phyloP scores from a whole-genome alignment of 2,113 vertebrate genomes.

The Nestor notabilis region DNA sequence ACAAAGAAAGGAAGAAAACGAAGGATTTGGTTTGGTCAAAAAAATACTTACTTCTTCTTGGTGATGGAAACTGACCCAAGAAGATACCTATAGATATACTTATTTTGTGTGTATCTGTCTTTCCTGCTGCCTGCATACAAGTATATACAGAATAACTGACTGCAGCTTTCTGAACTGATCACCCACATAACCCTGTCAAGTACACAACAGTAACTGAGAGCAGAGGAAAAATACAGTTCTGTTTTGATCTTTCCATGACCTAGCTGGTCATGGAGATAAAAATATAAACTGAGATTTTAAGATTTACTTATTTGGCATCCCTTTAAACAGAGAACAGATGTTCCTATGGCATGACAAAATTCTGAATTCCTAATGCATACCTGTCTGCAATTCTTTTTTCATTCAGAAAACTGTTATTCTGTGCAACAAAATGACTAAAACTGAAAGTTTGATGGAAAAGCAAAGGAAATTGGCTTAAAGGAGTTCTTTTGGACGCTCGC shows the following conservation, averaged over 20 bases:
- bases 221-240: neutral
- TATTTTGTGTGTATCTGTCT: neutral
- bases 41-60: neutral
- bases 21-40: neutral
- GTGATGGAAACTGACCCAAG: neutral
- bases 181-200: neutral
- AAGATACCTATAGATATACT: neutral
- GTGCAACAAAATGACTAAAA: neutral
- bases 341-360: neutral
- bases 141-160: neutral
- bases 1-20: neutral
- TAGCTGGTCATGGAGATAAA: neutral
- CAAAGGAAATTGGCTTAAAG: neutral
- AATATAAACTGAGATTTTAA: neutral
- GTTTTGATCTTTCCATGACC: neutral
- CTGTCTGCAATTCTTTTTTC: neutral
- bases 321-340: neutral
- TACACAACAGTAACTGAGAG: neutral
- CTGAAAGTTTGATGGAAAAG: neutral
- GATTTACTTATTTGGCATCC: neutral
- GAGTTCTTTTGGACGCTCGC: neutral
- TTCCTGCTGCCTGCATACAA: neutral
- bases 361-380: neutral
- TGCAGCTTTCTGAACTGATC: neutral
- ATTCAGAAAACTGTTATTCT: neutral